These are phyloP conservation scores for Lordiphosa mommai DNA, from an alignment of 1,140 invertebrate species.

Conservation along the genomic window DNA sequence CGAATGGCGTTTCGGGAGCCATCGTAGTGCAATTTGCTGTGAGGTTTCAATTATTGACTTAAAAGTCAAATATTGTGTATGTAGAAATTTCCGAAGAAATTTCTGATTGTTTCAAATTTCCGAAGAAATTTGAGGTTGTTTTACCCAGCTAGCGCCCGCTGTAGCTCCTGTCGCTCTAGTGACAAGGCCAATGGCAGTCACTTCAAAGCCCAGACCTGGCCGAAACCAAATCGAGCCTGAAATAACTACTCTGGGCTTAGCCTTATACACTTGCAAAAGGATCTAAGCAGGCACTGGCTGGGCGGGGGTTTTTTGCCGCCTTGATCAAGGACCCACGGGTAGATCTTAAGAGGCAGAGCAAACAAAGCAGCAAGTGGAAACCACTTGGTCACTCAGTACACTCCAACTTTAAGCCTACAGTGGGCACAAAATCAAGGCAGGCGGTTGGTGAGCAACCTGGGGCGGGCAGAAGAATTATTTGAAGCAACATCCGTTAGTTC, in stretches of 20 bases:
- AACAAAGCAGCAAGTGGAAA: constrained; percentile 6
- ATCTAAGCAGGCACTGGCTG: constrained; percentile 17
- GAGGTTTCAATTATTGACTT: constrained; percentile 19
- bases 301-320: constrained; percentile 55
- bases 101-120: constrained; percentile 32
- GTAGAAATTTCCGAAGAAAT: too few relatives aligned
- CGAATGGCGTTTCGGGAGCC: constrained; percentile 57
- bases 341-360: constrained; percentile 4
- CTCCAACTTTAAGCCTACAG: background rate
- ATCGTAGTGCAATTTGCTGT: constrained; percentile 61
- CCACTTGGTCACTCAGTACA: background rate
- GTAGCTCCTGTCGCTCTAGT: constrained; percentile 37
- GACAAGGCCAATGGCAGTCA: constrained; percentile 1
- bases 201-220: background rate
- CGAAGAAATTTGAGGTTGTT: constrained; percentile 24
- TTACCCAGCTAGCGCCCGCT: constrained; percentile 21
- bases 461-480: background rate
- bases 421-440: constrained; percentile 32
- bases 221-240: constrained; percentile 2
- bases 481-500: constrained; percentile 1
- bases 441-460: constrained; percentile 16
- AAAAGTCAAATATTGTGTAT: constrained; percentile 16
- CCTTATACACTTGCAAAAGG: constrained; percentile 24
- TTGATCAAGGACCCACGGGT: constrained; percentile 47
- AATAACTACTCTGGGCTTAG: constrained; percentile 5